These are phyloP conservation scores for Catamblyrhynchus diadema DNA, from an alignment of 2,797 vertebrate genomes.

Conservation along the genomic window DNA sequence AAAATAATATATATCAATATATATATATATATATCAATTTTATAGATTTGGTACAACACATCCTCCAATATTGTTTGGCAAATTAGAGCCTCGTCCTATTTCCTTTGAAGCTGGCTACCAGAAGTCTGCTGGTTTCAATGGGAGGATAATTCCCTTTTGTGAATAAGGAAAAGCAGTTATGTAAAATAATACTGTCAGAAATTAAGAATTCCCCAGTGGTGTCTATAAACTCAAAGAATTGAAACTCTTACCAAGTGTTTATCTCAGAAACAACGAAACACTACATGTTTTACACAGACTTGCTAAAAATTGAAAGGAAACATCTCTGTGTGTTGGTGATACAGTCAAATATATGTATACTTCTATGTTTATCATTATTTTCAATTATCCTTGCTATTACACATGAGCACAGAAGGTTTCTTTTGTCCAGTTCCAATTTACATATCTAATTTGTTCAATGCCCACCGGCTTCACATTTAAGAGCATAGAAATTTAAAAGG, in stretches of 20 bases:
- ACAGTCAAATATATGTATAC: not conserved
- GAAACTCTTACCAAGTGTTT: slow-evolving; percentile 20
- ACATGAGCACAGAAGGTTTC: not conserved
- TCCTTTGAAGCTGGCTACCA: slow-evolving; percentile 3
- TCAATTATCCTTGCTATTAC: not conserved
- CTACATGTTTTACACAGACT: not conserved
- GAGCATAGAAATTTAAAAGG: not conserved
- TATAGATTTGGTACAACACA: not conserved
- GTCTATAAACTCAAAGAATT: not conserved
- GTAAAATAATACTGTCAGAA: slow-evolving; percentile 37
- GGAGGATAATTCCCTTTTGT: slow-evolving; percentile 3
- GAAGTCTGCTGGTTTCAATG: not conserved
- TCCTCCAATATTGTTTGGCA: not conserved
- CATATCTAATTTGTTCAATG: not conserved
- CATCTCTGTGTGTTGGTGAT: not conserved
- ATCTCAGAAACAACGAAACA: not conserved
- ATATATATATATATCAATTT: too few species aligned
- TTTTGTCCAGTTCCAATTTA: not conserved
- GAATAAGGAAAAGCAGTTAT: slow-evolving; percentile 17
- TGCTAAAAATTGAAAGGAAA: not conserved
- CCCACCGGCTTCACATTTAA: not conserved
- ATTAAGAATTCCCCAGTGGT: slow-evolving; percentile 6
- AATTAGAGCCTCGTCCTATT: slow-evolving; percentile 15
- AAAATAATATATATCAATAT: too few species aligned
- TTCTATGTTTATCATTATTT: not conserved